phyloP scores from a whole-genome alignment of 2,888 invertebrate genomes.

The Camptogramma bilineatum region DNA sequence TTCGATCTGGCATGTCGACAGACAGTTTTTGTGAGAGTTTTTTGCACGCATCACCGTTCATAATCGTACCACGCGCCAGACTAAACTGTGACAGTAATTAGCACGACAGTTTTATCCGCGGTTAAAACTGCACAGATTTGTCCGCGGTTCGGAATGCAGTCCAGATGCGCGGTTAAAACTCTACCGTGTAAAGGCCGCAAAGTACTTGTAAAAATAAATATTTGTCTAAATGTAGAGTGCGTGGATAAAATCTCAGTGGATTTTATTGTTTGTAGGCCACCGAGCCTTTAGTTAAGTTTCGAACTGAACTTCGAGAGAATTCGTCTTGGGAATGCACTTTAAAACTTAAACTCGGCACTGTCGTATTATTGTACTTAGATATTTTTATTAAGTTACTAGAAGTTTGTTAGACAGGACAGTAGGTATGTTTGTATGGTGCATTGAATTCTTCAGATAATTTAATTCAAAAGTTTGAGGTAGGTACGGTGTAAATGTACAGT shows the following conservation, averaged over 20 bases:
- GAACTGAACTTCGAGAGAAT: constrained; percentile 41
- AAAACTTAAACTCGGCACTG: constrained; percentile 21
- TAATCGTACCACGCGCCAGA: too few relatives aligned
- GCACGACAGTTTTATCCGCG: too few relatives aligned
- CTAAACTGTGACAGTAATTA: too few relatives aligned
- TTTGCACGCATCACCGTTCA: too few relatives aligned
- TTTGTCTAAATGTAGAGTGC: constrained; percentile 14
- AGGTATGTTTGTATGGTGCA: background rate
- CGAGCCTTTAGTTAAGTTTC: constrained; percentile 39
- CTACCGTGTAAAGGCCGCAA: too few relatives aligned
- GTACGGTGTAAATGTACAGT: background rate
- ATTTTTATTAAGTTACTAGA: constrained; percentile 18
- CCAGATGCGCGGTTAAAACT: too few relatives aligned
- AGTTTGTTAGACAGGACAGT: background rate
- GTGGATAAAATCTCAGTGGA: constrained; percentile 28
- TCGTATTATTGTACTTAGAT: constrained; percentile 14
- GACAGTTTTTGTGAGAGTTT: too few relatives aligned
- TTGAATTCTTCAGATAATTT: background rate
- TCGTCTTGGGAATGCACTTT: constrained; percentile 43
- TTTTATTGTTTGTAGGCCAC: constrained; percentile 31
- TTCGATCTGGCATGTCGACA: too few relatives aligned
- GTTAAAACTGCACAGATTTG: too few relatives aligned
- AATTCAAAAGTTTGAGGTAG: constrained; percentile 2
- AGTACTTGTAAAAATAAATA: too few relatives aligned
- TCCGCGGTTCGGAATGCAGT: too few relatives aligned